Conservation (phyloP, 1,140 invertebrate species). For the Penaeus japonicus region DNA sequence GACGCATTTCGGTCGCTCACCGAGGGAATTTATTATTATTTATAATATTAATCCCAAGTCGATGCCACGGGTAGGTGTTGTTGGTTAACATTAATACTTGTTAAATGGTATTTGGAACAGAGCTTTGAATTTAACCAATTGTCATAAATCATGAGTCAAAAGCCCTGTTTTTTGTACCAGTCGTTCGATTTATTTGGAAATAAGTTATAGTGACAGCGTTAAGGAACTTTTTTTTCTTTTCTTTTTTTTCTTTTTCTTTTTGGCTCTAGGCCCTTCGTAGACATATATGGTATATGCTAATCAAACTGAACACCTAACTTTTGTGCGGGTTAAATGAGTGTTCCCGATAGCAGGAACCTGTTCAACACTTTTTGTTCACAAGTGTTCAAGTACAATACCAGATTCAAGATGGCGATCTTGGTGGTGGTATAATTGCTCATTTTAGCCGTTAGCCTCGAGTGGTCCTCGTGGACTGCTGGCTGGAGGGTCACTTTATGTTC, state of each 20-base stretch:
- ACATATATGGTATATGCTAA: conserved; percentile 55
- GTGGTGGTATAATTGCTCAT: no score
- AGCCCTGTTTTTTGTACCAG: background rate
- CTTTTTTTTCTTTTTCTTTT: conserved; percentile 38
- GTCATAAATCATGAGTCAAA: conserved; percentile 11
- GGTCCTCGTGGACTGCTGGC: no score
- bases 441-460: no score
- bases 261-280: conserved; percentile 6
- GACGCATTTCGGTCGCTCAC: background rate
- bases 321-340: conserved; percentile 50
- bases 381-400: no score
- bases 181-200: conserved; percentile 46
- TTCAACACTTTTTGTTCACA: no score
- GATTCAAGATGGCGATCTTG: no score
- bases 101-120: conserved; percentile 39
- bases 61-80: background rate
- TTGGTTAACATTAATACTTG: conserved; percentile 38
- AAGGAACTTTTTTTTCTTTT: conserved; percentile 38
- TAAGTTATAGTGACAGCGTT: conserved; percentile 53
- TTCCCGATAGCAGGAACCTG: background rate
- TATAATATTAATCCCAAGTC: conserved; percentile 24
- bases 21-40: conserved; percentile 28
- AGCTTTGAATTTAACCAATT: conserved; percentile 29
- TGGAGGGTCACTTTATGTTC: no score
- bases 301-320: conserved; percentile 52